Conservation (phyloP, 2,888 invertebrate species). For the Tineola bisselliella region DNA sequence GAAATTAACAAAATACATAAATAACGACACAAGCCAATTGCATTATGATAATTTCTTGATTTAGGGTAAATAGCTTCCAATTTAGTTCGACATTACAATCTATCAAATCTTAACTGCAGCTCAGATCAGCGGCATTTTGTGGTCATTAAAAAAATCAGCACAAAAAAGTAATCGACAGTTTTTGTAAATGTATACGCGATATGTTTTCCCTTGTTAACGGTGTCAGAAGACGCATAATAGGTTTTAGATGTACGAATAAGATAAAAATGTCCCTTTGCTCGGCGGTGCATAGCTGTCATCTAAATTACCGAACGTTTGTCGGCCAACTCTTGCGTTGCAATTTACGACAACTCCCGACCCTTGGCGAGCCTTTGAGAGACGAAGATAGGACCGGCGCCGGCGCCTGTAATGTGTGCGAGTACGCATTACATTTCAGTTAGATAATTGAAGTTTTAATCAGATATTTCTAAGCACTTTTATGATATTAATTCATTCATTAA, state of each 20-base stretch:
- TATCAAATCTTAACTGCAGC: background rate
- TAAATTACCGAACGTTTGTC: slow-evolving; percentile 60
- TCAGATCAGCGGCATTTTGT: background rate
- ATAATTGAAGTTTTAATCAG: background rate
- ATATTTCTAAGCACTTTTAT: too few species aligned
- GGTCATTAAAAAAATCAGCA: background rate
- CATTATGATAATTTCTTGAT: background rate
- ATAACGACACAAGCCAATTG: too few species aligned
- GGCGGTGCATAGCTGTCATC: slow-evolving; percentile 44
- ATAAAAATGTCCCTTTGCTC: slow-evolving; percentile 33
- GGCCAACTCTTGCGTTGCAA: slow-evolving; percentile 44
- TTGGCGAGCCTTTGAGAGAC: background rate
- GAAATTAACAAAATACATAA: too few species aligned
- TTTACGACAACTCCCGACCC: slow-evolving; percentile 35
- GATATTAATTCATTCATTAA: too few species aligned
- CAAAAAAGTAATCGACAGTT: slow-evolving; percentile 1
- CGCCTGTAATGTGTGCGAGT: slow-evolving; percentile 20
- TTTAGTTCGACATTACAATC: background rate
- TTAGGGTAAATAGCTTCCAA: background rate
- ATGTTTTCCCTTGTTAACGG: slow-evolving; percentile 20
- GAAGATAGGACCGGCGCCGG: slow-evolving; percentile 33
- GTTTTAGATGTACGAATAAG: slow-evolving; percentile 49
- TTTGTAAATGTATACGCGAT: slow-evolving; percentile 5
- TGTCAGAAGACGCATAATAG: slow-evolving; percentile 60
- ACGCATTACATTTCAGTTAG: background rate